These are phyloP conservation scores for human DNA, from an alignment of 2,113 vertebrate genomes.

Conservation along the genomic window DNA sequence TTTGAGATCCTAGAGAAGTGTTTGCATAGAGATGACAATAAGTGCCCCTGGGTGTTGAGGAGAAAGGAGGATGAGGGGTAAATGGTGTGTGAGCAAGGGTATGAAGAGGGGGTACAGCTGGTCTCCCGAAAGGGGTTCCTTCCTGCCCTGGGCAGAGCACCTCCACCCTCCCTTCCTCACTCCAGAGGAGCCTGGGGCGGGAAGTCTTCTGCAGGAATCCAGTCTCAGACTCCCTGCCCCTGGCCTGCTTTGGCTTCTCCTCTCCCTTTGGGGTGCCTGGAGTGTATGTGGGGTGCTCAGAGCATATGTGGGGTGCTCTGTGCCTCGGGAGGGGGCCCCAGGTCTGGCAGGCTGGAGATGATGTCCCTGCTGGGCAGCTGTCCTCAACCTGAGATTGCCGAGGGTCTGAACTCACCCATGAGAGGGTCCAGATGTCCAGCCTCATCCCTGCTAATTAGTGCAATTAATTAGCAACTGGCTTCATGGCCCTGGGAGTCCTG, in stretches of 20 bases:
- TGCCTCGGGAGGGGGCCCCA: not conserved
- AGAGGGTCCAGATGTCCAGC: constrained; percentile 94
- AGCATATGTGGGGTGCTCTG: not conserved
- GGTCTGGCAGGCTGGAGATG: constrained; percentile 41
- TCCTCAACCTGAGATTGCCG: constrained; percentile 64
- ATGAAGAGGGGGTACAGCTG: not conserved
- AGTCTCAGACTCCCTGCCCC: not conserved
- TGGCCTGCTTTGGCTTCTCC: not conserved
- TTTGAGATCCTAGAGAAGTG: not conserved
- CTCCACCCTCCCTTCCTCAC: not conserved
- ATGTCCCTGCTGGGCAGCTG: constrained; percentile 61
- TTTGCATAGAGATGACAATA: not conserved
- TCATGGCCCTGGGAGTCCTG: constrained; percentile 74
- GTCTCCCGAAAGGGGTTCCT: not conserved
- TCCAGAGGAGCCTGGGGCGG: not conserved
- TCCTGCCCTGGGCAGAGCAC: not conserved
- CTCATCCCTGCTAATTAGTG: constrained; percentile 92
- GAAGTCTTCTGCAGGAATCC: not conserved
- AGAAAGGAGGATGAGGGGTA: not conserved
- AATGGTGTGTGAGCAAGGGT: not conserved
- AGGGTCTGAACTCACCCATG: constrained; percentile 61
- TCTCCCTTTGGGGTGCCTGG: not conserved
- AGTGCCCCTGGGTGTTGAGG: not conserved
- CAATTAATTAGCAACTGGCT: constrained; percentile 91
- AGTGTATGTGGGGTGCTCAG: not conserved